Evolutionary conservation across 2,888 invertebrate genomes (phyloP).

Genomic region (Ceratothoa steindachneri): DNA sequence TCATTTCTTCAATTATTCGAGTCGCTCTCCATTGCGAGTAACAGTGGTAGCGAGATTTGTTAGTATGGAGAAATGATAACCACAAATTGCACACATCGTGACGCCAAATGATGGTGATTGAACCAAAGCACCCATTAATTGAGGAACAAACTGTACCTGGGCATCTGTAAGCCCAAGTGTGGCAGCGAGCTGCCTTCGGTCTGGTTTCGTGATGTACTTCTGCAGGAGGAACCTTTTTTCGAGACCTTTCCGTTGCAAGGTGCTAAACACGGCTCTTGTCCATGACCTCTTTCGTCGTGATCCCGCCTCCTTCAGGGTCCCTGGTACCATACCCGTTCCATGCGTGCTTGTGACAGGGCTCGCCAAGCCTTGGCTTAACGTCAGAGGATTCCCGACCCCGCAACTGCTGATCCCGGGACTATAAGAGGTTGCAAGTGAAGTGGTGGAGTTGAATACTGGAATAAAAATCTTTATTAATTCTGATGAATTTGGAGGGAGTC

Average conservation of each 20-base stretch:
- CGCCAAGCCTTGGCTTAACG: background rate
- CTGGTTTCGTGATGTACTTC: slow-evolving; percentile 93
- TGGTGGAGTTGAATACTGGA: background rate
- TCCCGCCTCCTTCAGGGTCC: background rate
- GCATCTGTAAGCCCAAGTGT: slow-evolving; percentile 89
- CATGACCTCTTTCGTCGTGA: slow-evolving; percentile 77
- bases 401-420: background rate
- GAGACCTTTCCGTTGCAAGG: slow-evolving; percentile 86
- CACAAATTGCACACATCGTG: no score
- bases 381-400: background rate
- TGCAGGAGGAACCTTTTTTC: slow-evolving; percentile 88
- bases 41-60: no score
- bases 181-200: slow-evolving; percentile 83
- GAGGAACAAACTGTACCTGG: slow-evolving; percentile 68
- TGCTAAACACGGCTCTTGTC: slow-evolving; percentile 92
- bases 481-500: no score
- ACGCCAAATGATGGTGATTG: no score
- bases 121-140: no score
- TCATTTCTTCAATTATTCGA: no score
- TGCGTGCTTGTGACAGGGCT: background rate
- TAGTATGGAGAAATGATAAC: no score
- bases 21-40: no score
- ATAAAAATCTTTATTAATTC: background rate
- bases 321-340: background rate
- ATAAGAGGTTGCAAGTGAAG: background rate